Conservation (phyloP, 2,797 vertebrate genomes). For the Thalassophryne amazonica region DNA sequence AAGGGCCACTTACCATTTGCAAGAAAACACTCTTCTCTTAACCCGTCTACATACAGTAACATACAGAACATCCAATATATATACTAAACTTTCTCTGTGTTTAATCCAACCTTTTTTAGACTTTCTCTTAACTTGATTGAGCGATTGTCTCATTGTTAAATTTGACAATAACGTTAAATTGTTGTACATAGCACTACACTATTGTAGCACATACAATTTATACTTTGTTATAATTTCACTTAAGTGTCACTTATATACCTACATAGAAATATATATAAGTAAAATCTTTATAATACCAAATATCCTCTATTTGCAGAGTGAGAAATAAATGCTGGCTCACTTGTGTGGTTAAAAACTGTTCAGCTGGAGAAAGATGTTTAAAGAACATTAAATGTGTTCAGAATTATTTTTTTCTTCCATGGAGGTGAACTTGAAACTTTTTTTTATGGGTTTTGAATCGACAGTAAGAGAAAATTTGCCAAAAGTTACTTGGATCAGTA, state of each 20-base stretch:
- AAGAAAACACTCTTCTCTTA: slow-evolving; percentile 35
- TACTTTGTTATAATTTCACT: slow-evolving; percentile 79
- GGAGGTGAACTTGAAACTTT: slow-evolving; percentile 59
- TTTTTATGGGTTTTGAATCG: slow-evolving; percentile 46
- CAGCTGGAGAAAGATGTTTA: slow-evolving; percentile 62
- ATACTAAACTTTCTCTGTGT: slow-evolving; percentile 60
- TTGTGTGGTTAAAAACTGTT: slow-evolving; percentile 66
- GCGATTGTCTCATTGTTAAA: slow-evolving; percentile 83
- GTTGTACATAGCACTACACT: slow-evolving; percentile 66
- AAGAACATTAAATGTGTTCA: slow-evolving; percentile 37
- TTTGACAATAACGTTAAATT: slow-evolving; percentile 73
- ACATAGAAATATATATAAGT: slow-evolving; percentile 86
- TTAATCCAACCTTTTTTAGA: slow-evolving; percentile 55
- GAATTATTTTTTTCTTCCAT: slow-evolving; percentile 20
- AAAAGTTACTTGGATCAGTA: slow-evolving; percentile 56
- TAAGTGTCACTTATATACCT: slow-evolving; percentile 84
- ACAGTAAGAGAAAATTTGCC: slow-evolving; percentile 46
- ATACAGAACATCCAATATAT: slow-evolving; percentile 66
- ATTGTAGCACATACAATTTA: slow-evolving; percentile 70
- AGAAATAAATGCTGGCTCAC: slow-evolving; percentile 70
- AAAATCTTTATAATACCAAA: slow-evolving; percentile 82
- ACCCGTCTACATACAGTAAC: slow-evolving; percentile 56
- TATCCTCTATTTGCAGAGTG: slow-evolving; percentile 79
- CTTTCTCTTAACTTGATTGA: slow-evolving; percentile 69
- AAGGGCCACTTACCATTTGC: slow-evolving; percentile 17